Percentiles rank a stretch among this genome's conserved stretches.
Conservation (phyloP, 2,797 vertebrate genomes). For the Pogonophryne albipinna region DNA sequence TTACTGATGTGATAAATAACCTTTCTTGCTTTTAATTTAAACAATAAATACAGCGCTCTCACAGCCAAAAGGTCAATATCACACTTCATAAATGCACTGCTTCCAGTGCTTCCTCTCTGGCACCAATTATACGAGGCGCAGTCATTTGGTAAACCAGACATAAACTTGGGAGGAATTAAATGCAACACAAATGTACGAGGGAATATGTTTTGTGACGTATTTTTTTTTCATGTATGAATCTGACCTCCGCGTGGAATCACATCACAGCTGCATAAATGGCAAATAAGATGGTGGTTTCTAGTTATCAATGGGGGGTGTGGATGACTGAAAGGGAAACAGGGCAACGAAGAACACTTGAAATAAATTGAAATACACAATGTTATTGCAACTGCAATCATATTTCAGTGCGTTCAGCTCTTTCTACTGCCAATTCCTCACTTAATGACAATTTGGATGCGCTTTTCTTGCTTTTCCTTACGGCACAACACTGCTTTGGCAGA, state of each 20-base stretch:
- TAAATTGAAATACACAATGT: constrained; percentile 27
- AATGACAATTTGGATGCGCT: constrained; percentile 16
- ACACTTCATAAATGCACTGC: constrained; percentile 58
- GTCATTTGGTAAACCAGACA: constrained; percentile 27
- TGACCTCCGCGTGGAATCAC: constrained; percentile 24
- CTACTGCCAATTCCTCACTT: background rate
- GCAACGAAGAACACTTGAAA: constrained; percentile 34
- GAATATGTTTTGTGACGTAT: constrained; percentile 9
- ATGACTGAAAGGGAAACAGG: constrained; percentile 4
- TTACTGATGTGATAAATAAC: constrained; percentile 50
- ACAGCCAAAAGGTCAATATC: constrained; percentile 60
- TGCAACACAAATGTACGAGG: constrained; percentile 4
- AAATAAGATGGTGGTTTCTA: constrained; percentile 20
- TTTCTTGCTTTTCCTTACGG: constrained; percentile 19
- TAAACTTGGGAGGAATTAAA: constrained; percentile 24
- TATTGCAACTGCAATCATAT: constrained; percentile 52
- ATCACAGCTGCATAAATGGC: constrained; percentile 31
- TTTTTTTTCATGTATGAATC: constrained; percentile 15
- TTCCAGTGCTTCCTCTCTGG: constrained; percentile 37
- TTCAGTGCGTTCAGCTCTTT: constrained; percentile 35
- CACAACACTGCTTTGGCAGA: constrained; percentile 26
- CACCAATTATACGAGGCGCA: constrained; percentile 30
- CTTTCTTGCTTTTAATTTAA: constrained; percentile 56
- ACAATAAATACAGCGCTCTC: constrained; percentile 46
- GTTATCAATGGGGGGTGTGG: constrained; percentile 19